These are phyloP conservation scores for Rhinopomastus cyanomelas DNA, from an alignment of 2,113 vertebrate species.

Conservation along the genomic window DNA sequence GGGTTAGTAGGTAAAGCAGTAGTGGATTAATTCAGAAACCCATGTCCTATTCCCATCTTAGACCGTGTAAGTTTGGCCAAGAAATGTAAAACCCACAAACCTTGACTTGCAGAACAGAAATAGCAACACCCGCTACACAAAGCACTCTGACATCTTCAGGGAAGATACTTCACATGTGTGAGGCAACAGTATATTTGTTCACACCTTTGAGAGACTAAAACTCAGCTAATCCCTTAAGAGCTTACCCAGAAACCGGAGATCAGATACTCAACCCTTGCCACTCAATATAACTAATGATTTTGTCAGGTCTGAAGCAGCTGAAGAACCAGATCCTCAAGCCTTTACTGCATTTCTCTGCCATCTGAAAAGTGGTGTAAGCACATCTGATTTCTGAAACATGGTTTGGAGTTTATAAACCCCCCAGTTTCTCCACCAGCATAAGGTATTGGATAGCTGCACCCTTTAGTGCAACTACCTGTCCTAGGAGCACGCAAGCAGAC, in stretches of 20 bases:
- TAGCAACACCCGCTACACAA: constrained; percentile 4
- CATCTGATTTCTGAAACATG: neutral
- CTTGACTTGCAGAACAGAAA: neutral
- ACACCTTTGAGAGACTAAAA: constrained; percentile 29
- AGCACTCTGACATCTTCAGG: neutral
- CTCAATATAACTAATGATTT: constrained; percentile 8
- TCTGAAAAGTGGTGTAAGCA: neutral
- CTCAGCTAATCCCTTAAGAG: constrained; percentile 45
- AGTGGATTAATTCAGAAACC: constrained; percentile 5
- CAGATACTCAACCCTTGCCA: neutral
- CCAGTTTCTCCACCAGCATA: fast-evolving
- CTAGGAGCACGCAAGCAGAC: neutral
- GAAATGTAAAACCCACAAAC: neutral
- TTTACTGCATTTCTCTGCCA: neutral
- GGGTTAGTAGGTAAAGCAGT: constrained; percentile 27
- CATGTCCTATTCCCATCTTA: neutral
- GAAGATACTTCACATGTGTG: constrained; percentile 13
- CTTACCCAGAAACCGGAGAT: constrained; percentile 5
- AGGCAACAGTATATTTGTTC: constrained; percentile 31
- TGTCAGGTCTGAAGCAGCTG: neutral
- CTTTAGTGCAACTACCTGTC: fast-evolving
- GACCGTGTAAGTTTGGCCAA: neutral
- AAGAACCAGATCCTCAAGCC: neutral
- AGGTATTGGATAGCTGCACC: neutral
- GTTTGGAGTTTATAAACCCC: neutral